Conservation (phyloP, 2,888 invertebrate species). For the Zaprionus bogoriensis region DNA sequence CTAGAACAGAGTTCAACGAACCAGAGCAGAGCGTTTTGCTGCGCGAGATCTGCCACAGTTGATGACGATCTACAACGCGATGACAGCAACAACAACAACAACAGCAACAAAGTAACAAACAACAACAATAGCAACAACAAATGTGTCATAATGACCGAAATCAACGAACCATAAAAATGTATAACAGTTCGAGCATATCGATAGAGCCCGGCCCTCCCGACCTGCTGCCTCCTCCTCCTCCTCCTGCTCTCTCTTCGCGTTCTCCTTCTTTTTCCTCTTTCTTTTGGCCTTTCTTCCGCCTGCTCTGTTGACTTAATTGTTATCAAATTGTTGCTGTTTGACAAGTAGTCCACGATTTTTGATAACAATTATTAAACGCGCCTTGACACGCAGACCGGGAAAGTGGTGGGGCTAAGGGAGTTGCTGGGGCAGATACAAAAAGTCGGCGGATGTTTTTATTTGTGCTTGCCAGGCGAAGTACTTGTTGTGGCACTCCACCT, state of each 20-base stretch:
- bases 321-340: constrained; percentile 75
- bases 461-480: constrained; percentile 17
- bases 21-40: constrained; percentile 5
- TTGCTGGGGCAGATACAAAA: not conserved
- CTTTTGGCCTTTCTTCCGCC: constrained; percentile 21
- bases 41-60: constrained; percentile 34
- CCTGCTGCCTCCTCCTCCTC: not conserved
- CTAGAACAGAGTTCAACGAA: constrained; percentile 46
- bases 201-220: constrained; percentile 25
- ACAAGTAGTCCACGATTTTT: constrained; percentile 72
- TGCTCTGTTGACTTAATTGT: constrained; percentile 66
- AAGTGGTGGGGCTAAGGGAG: not conserved
- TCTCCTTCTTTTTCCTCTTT: not conserved
- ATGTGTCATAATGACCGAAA: constrained; percentile 61
- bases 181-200: constrained; percentile 59
- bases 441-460: constrained; percentile 58
- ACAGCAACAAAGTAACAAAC: constrained; percentile 29
- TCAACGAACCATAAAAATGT: constrained; percentile 65
- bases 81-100: constrained; percentile 28
- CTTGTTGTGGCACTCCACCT: not conserved
- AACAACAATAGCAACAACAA: constrained; percentile 23
- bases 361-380: constrained; percentile 63
- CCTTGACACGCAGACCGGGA: constrained; percentile 31
- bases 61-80: constrained; percentile 38
- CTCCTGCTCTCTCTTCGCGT: not conserved